Evolutionary conservation across 2,888 invertebrate species (phyloP), one percentile per base, ranked within the genome.

Genomic region (Spialia ferax): DNA sequence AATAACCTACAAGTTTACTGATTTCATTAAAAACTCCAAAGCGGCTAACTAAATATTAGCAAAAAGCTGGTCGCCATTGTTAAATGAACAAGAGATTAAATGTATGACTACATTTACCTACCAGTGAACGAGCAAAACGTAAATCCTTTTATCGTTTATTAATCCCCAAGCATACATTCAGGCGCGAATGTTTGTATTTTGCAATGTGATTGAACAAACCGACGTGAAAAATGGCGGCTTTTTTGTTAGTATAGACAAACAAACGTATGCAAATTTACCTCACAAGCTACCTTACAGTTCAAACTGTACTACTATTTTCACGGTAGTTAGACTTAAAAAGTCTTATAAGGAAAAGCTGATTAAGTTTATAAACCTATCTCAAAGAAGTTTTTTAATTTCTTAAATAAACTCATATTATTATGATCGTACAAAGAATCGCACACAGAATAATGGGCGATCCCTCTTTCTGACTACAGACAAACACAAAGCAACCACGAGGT

Each of bases 151-250:
- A 50, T 50, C 22, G 22, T 50, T 50, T 22, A 50, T 50, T 50
- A 22, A 50, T 23, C 52, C 52, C 23, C 22, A 52, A 52, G 23
- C 52, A 52, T 52, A 52, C 52, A 52, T 52, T 23, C 23, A 13
- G 52, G 52, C 23, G 52, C 23, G 23, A 52, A 52, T 52, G 23
- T 52, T 52, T 52, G 52, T 52, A 23, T 23, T 52, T 52, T 52
- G 7, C 23, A 52, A 23, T n/a, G 23, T 52, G 52, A 23, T 52
- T 52, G 52, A 52, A n/a, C 52, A n/a, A 23, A 23, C 52, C 23
- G 22, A 6, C n/a, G 8, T n/a, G n/a, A 23, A 23, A 13, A 23
- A 52, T 48, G 10, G 2, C 52, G 1, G 52, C 7, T 52, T 52
- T 23, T 23, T n/a, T n/a, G n/a, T n/a, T n/a, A n/a, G n/a, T n/a